Base-by-base conservation (phyloP, 2,113 vertebrate species). In the Tauraco erythrolophus region DNA sequence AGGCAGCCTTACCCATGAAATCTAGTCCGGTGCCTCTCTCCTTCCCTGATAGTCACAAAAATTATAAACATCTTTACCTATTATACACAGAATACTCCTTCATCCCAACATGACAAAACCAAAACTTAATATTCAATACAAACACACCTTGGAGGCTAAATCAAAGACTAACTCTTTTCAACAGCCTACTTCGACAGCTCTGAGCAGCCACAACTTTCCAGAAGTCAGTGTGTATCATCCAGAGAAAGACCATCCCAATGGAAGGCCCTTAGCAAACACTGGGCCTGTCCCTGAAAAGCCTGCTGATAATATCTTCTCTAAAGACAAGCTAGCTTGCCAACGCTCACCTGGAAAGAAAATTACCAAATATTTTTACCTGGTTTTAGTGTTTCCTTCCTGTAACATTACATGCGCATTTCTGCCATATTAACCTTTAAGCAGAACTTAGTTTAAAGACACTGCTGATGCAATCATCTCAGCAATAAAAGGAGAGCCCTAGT, bases 181-280 rank as follows among this genome's bases (percentile, higher is more conserved):
- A 66, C 7, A 61, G 58, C 33, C 51, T 35, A 43, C 50, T 8
- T 68, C 45, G 46, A 72, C 22, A 77, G 64, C 27, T 61, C 39
- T 51, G 39, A 77, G 69, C 33, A 81, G 68, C 27, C 54, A 27
- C 24, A 48, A 23, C 35, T 39, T 39, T 9, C 11, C 60, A 58
- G 19, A 2, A 37, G 37, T 22, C 8, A 14, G 31, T 0, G 5
- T 2, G 2, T 13, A 24, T 2, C 66, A 41, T 9, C 46, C 56
- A 84, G 37, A 57, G 28, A 50, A 84, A 21, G 39, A 70, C 31
- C 18, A 39, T 74, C 25, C 41, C 51, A 43, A 4, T 1, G 24
- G 45, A 43, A 48, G 24, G 54, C 39, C 30, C 28, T 15, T 9
- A 7, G 50, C 54, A 68, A 77, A 51, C 27, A 35, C 22, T 51